Evolutionary conservation across 2,888 invertebrate species (phyloP).

Genomic region (Xestobium rufovillosum): DNA sequence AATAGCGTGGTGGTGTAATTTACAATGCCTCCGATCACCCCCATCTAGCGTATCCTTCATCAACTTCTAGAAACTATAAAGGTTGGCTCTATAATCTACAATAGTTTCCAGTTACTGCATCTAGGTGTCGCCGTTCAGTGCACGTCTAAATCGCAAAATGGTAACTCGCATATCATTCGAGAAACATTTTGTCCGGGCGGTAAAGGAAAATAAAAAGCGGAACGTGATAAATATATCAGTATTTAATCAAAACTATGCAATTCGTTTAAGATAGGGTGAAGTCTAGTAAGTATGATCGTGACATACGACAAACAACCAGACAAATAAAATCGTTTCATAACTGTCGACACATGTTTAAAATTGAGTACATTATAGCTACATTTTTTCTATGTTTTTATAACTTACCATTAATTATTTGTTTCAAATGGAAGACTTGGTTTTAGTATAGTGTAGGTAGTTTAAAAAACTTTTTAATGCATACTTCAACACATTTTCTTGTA

Average conservation of each 20-base stretch:
- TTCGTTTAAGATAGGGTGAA: slow-evolving; percentile 39
- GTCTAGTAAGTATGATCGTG: slow-evolving; percentile 39
- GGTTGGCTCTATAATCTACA: too few relatives aligned
- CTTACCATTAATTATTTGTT: slow-evolving; percentile 46
- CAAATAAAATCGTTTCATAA: slow-evolving; percentile 38
- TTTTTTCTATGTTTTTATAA: slow-evolving; percentile 29
- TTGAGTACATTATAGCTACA: slow-evolving; percentile 30
- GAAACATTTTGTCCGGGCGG: too few relatives aligned
- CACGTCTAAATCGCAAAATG: too few relatives aligned
- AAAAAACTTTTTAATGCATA: slow-evolving; percentile 24
- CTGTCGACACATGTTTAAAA: slow-evolving; percentile 37
- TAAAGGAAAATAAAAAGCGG: too few relatives aligned
- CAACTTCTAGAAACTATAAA: too few relatives aligned
- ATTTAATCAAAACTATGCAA: slow-evolving; percentile 42
- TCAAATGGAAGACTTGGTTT: slow-evolving; percentile 46
- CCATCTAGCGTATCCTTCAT: too few relatives aligned
- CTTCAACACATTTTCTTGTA: slow-evolving; percentile 15
- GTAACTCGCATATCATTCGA: too few relatives aligned
- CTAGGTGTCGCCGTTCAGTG: too few relatives aligned
- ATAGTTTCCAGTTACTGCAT: too few relatives aligned
- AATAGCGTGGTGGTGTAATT: too few relatives aligned
- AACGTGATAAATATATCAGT: slow-evolving; percentile 30
- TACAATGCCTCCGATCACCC: too few relatives aligned
- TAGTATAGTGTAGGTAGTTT: slow-evolving; percentile 35
- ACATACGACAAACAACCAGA: slow-evolving; percentile 39